Percentiles rank a stretch among this genome's conserved stretches.
Conservation (phyloP, 1,140 invertebrate species). For the Sycophaga agraensis region DNA sequence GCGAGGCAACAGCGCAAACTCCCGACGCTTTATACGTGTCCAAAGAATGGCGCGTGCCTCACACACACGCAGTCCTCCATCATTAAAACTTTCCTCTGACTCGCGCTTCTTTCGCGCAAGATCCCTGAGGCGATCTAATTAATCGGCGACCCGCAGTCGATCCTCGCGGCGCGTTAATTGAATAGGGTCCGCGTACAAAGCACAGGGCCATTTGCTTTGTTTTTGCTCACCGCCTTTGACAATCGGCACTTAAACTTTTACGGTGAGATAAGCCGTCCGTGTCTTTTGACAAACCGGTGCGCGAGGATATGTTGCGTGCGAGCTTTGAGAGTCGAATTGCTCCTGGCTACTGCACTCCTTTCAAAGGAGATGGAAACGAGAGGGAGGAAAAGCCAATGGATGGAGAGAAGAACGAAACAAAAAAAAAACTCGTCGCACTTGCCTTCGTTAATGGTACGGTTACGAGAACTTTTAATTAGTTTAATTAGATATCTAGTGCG, state of each 20-base stretch:
- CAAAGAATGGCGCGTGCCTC: no score
- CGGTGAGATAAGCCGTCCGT: no score
- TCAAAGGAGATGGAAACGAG: not conserved
- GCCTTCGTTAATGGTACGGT: not conserved
- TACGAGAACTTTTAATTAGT: constrained; percentile 9
- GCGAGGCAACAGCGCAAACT: no score
- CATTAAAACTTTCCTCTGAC: constrained; percentile 37
- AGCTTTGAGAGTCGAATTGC: not conserved
- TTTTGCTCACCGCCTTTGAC: not conserved
- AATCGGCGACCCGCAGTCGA: constrained; percentile 49
- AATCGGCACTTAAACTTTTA: not conserved
- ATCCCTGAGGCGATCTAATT: constrained; percentile 44
- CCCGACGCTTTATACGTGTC: no score
- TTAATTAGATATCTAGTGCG: not conserved
- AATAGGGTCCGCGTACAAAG: no score
- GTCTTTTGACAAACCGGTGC: no score
- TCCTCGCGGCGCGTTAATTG: no score
- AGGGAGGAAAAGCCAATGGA: not conserved
- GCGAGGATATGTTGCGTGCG: no score
- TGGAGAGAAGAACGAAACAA: constrained; percentile 35
- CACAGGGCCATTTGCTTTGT: constrained; percentile 24
- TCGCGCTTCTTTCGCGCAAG: constrained; percentile 13
- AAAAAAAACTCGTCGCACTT: constrained; percentile 9
- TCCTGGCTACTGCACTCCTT: not conserved
- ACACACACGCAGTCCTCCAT: constrained; percentile 24